Evolutionary conservation across 2,797 vertebrate genomes (phyloP), one percentile per base, ranked within the genome.

Genomic region (Dromococcyx pavoninus): DNA sequence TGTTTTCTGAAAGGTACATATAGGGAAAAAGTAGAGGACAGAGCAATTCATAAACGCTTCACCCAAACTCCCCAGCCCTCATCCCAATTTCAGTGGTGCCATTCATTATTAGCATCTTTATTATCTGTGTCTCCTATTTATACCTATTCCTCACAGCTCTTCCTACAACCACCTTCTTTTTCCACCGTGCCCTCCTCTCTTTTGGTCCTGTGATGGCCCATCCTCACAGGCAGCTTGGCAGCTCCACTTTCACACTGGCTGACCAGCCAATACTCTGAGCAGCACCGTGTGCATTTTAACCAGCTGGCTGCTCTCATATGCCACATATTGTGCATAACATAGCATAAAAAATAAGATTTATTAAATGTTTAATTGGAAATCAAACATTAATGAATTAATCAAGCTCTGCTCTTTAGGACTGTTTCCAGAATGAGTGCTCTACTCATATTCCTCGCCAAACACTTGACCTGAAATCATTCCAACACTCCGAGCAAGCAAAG

Each of bases 321-420:
- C 51, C 62, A 39, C 22, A 17, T 78, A 18, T 24, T 70, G 62
- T 62, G 70, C 17, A 24, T 60, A 78, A 69, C 43, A 41, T 66
- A 46, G 50, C 41, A 10, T 83, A 88, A 80, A n/a, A 82, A 22
- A 23, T 72, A 86, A 46, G 66, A 86, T 72, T 86, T 96, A 87
- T 77, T 92, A 44, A 92, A 74, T 75, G 46, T 77, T 89, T 94
- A 90, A 83, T 70, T 80, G 89, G 54, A 95, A 96, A 86, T 86
- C 79, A 83, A 64, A 35, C 24, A 33, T 60, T 67, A 75, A 92
- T 71, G 72, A 89, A 78, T 75, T 88, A 84, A 77, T 86, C 66
- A 88, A 75, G 65, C 8, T 88, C 57, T 86, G 61, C 69, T 74
- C 13, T 80, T 87, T 10, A 57, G 54, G 50, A 35, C 69, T 2